A percentile compares a stretch with the other conserved stretches of the same genome.
Evolutionary conservation across 2,888 invertebrate genomes (phyloP).

Genomic region (Dynastes maya): DNA sequence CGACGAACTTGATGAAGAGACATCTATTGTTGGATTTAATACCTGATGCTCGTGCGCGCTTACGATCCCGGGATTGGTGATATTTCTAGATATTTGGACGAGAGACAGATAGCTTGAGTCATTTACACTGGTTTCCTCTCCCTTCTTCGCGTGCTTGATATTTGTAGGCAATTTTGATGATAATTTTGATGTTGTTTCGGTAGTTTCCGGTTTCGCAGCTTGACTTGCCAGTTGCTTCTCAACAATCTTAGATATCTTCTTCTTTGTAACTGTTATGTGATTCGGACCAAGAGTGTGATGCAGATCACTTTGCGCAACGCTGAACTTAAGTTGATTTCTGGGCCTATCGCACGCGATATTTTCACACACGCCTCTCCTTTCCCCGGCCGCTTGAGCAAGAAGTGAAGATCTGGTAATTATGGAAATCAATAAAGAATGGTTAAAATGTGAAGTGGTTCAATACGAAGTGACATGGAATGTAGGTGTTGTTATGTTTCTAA

Average conservation of each 20-base stretch:
- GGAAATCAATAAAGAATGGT: slow-evolving; percentile 31
- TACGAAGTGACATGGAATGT: background rate
- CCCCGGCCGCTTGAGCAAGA: background rate
- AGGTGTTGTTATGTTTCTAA: slow-evolving; percentile 53
- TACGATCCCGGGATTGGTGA: background rate
- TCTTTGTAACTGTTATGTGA: no score
- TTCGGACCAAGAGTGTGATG: no score
- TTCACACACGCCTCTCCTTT: background rate
- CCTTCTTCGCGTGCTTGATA: no score
- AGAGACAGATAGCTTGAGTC: background rate
- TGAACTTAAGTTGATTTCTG: background rate
- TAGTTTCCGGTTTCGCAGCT: no score
- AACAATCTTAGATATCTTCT: no score
- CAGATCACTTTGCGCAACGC: no score
- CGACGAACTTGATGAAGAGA: slow-evolving; percentile 26
- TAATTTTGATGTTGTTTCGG: no score
- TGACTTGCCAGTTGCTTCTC: no score
- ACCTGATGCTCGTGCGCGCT: background rate
- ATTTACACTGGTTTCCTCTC: no score
- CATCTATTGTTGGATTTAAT: background rate
- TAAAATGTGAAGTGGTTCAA: slow-evolving; percentile 4
- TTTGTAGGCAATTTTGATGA: no score
- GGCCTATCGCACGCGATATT: background rate
- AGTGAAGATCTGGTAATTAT: slow-evolving; percentile 37
- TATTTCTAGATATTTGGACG: slow-evolving; percentile 25